Conservation (phyloP, 2,113 vertebrate genomes). For the Leiothrix lutea region DNA sequence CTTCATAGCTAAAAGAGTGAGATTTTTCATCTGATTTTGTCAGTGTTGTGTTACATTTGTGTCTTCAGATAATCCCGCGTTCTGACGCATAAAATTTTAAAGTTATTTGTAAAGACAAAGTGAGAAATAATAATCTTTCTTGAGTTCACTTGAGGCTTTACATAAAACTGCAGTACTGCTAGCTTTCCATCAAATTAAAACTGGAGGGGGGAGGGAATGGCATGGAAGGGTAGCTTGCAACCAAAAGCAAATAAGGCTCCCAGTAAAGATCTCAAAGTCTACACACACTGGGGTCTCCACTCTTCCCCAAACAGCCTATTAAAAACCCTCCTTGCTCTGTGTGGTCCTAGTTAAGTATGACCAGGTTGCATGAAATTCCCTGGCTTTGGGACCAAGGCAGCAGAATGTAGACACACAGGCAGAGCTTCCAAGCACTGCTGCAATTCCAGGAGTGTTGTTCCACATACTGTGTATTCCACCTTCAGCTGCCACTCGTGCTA, state of each 20-base stretch:
- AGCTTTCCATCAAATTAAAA: slow-evolving; percentile 25
- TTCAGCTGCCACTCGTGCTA: not conserved
- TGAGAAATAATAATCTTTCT: not conserved
- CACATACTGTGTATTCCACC: not conserved
- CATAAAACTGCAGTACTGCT: not conserved
- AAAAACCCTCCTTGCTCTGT: not conserved
- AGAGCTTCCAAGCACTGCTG: not conserved
- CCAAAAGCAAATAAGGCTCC: slow-evolving; percentile 10
- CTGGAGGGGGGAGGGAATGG: not conserved
- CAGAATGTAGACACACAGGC: not conserved
- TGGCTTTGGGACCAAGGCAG: not conserved
- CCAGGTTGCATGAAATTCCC: not conserved
- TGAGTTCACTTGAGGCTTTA: slow-evolving; percentile 26
- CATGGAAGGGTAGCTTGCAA: not conserved
- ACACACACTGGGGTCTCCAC: not conserved
- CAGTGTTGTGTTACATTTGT: slow-evolving; percentile 70
- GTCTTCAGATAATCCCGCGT: slow-evolving; percentile 54
- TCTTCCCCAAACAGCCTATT: slow-evolving; percentile 25
- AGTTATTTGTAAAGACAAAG: slow-evolving; percentile 53
- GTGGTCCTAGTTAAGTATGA: slow-evolving; percentile 47
- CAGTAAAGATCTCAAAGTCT: not conserved
- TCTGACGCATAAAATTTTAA: slow-evolving; percentile 58
- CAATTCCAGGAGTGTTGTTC: not conserved
- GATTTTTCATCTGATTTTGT: slow-evolving; percentile 78
- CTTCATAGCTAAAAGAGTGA: slow-evolving; percentile 73